Base-by-base conservation (phyloP, 2,888 invertebrate genomes). In the Minunthozetes semirufus region DNA sequence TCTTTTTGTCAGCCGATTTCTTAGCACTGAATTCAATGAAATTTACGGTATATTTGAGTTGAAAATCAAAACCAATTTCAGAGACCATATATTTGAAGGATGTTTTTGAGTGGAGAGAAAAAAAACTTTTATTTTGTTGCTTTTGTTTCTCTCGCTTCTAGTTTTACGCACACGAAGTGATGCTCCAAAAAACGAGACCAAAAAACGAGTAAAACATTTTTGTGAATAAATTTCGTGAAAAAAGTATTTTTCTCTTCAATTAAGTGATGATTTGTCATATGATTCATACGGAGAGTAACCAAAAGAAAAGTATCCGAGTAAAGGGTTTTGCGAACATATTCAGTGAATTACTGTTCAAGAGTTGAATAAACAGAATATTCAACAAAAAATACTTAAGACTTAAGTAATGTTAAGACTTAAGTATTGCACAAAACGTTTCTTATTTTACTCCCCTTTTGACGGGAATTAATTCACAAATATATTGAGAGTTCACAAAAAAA, bases 61-160 rank as follows among this genome's bases (percentile, higher is more conserved):
- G 42, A 68, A 68, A 42, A 42, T 42, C 42, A 48, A 48, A 70
- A 70, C 70, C 48, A 17, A 68, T 68, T 68, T 19, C 11, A 42
- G 63, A 63, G 19, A 33, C 27, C 63, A 63, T 63, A 59, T 63
- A 63, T 42, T 70, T 70, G 25, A 22, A 61, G 17, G 25, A 61
- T n/a, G n/a, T n/a, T n/a, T n/a, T n/a, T 29, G 19, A n/a, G 19
- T 66, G 33, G 2, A 19, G 33, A 9, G 33, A 17, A 38, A n/a
- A 29, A 13, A 33, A 3, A 25, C 13, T 29, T 13, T 19, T 63
- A 29, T 22, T 17, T 46, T 46, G 25, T 46, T 48, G 70, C 22
- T 70, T 70, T 70, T 66, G 42, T 66, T 17, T 63, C 15, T 38
- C 19, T 5, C 66, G 22, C 42, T 38, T 42, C n/a, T 42, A 42